A percentile compares a stretch with the other conserved stretches of the same genome.
Evolutionary conservation across 2,888 invertebrate genomes (phyloP).

Genomic region (Corbicula japonica): DNA sequence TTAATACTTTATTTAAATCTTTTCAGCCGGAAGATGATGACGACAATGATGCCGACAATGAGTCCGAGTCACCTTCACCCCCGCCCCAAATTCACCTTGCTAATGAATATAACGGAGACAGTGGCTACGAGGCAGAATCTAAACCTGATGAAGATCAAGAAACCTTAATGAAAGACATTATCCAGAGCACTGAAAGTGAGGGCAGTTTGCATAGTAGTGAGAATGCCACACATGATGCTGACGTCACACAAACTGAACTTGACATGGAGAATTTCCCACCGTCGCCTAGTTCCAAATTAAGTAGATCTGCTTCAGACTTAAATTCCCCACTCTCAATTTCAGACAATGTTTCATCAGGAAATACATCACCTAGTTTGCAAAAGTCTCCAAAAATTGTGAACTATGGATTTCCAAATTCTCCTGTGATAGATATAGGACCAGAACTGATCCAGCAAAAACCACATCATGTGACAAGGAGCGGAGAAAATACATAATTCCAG

Average conservation of each 20-base stretch:
- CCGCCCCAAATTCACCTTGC: constrained; percentile 36
- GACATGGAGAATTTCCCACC: constrained; percentile 34
- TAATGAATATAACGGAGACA: constrained; percentile 79
- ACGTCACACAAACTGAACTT: constrained; percentile 38
- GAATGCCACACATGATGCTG: constrained; percentile 35
- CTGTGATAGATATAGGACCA: constrained; percentile 53
- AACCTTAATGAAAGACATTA: constrained; percentile 54
- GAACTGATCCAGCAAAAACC: constrained; percentile 38
- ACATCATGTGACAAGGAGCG: constrained; percentile 23
- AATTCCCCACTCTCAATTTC: constrained; percentile 30
- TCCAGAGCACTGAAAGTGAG: constrained; percentile 46
- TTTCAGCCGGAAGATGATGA: constrained; percentile 64
- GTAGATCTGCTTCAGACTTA: constrained; percentile 38
- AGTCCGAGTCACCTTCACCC: constrained; percentile 60
- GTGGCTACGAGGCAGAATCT: constrained; percentile 82
- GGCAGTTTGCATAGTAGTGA: constrained; percentile 50
- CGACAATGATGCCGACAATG: constrained; percentile 67
- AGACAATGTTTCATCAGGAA: constrained; percentile 38
- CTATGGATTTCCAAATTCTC: constrained; percentile 44
- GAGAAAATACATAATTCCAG: constrained; percentile 22
- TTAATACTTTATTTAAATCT: not conserved
- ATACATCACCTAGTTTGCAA: constrained; percentile 20
- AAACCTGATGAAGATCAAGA: constrained; percentile 65
- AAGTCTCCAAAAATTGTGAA: constrained; percentile 28
- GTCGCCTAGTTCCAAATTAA: constrained; percentile 47